These are phyloP conservation scores for Galeopsomyia nigrocyanea DNA, from an alignment of 2,888 invertebrate genomes.

Conservation along the genomic window DNA sequence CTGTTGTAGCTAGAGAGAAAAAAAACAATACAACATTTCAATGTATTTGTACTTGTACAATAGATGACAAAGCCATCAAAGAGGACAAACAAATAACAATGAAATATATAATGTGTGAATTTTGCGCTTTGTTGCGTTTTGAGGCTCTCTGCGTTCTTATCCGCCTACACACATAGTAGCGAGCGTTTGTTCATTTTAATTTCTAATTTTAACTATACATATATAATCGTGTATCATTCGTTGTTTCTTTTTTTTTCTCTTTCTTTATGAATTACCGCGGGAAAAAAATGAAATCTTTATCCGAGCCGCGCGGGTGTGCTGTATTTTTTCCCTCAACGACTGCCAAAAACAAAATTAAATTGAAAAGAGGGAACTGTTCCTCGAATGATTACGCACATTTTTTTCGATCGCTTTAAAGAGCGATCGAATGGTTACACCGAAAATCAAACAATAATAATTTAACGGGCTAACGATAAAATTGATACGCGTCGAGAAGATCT, in stretches of 20 bases:
- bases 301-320: background rate
- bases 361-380: constrained; percentile 8
- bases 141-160: constrained; percentile 11
- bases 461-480: constrained; percentile 30
- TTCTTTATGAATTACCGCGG: constrained; percentile 16
- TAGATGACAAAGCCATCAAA: constrained; percentile 24
- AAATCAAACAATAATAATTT: constrained; percentile 35
- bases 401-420: constrained; percentile 1
- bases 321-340: constrained; percentile 27
- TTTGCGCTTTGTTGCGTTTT: constrained; percentile 15
- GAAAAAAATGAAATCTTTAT: background rate
- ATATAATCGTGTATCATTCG: background rate
- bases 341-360: constrained; percentile 14
- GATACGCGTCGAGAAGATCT: constrained; percentile 4
- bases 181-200: constrained; percentile 11
- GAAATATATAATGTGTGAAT: constrained; percentile 24
- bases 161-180: constrained; percentile 31
- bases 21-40: constrained; percentile 20
- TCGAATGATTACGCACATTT: constrained; percentile 37
- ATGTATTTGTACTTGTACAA: constrained; percentile 48
- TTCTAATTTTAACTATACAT: constrained; percentile 8
- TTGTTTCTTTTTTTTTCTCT: constrained; percentile 7
- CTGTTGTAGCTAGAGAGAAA: constrained; percentile 31
- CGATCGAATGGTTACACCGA: constrained; percentile 9
- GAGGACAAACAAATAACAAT: constrained; percentile 19